Percentiles rank a stretch among this genome's conserved stretches.
These are phyloP conservation scores for Pseudolycoriella hygida DNA, from an alignment of 2,888 invertebrate genomes.

Conservation along the genomic window DNA sequence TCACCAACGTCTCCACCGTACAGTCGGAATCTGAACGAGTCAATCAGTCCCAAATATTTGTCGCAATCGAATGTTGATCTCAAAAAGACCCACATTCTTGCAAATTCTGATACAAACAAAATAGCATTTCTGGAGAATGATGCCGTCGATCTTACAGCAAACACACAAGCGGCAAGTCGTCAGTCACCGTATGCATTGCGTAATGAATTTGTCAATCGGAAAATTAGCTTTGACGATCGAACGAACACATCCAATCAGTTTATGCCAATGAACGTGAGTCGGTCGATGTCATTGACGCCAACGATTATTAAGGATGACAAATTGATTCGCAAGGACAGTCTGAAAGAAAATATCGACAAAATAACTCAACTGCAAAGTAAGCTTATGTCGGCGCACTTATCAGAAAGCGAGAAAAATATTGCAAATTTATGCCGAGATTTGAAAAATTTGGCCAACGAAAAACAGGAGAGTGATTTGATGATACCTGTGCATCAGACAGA, in stretches of 20 bases:
- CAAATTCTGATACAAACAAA: not conserved
- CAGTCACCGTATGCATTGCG: not conserved
- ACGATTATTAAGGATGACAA: constrained; percentile 12
- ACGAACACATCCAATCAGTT: not conserved
- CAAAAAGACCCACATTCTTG: constrained; percentile 19
- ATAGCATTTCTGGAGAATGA: not conserved
- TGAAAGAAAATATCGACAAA: constrained; percentile 28
- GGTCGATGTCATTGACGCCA: not conserved
- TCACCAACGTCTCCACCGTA: constrained; percentile 8
- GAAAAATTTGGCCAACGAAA: too few relatives aligned
- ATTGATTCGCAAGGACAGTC: constrained; percentile 23
- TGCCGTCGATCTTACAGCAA: not conserved
- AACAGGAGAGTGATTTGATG: too few relatives aligned
- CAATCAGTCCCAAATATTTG: constrained; percentile 22
- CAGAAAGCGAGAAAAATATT: constrained; percentile 13
- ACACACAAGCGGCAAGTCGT: not conserved
- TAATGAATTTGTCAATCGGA: not conserved
- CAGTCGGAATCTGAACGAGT: not conserved
- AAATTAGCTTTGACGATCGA: not conserved
- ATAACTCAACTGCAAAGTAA: constrained; percentile 28
- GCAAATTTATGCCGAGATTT: not conserved
- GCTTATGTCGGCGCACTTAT: constrained; percentile 26
- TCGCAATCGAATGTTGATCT: constrained; percentile 27
- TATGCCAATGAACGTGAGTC: not conserved
- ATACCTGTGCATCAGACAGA: too few relatives aligned